phyloP scores from a whole-genome alignment of 1,140 invertebrate genomes.

The Drosophila novamexicana region DNA sequence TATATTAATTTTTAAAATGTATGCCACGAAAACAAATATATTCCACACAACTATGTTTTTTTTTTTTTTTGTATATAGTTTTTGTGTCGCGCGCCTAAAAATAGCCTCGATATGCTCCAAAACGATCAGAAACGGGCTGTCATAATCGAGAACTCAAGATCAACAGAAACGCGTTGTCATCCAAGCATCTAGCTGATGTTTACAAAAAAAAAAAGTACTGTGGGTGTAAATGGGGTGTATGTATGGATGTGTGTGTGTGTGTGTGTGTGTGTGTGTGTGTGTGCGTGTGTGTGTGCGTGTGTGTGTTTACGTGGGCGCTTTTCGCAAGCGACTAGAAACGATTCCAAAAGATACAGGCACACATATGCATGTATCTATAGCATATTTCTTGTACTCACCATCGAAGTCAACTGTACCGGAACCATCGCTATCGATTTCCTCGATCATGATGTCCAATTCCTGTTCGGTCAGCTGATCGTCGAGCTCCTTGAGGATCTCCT shows the following conservation, averaged over 20 bases:
- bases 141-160: conserved; percentile 79
- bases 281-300: conserved; percentile 1
- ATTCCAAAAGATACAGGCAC: conserved; percentile 18
- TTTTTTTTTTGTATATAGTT: conserved; percentile 1
- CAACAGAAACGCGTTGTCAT: conserved; percentile 29
- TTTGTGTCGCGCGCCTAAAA: conserved; percentile 57
- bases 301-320: conserved; percentile 41
- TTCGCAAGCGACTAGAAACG: conserved; percentile 67
- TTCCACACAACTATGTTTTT: neutral
- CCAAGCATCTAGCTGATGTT: conserved; percentile 44
- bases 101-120: conserved; percentile 75
- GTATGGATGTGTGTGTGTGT: too few relatives aligned
- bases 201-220: conserved; percentile 43
- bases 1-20: conserved; percentile 1
- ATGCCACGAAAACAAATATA: conserved; percentile 24
- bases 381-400: conserved; percentile 84
- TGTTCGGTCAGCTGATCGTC: conserved; percentile 96
- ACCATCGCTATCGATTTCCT: conserved; percentile 98
- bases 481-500: conserved; percentile 95
- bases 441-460: conserved; percentile 97
- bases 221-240: conserved; percentile 20
- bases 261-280: conserved; percentile 22
- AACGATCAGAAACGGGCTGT: conserved; percentile 61
- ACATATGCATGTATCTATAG: conserved; percentile 3
- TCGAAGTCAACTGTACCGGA: conserved; percentile 90